Evolutionary conservation across 2,888 invertebrate genomes (phyloP).

Genomic region (Lasius platythorax): DNA sequence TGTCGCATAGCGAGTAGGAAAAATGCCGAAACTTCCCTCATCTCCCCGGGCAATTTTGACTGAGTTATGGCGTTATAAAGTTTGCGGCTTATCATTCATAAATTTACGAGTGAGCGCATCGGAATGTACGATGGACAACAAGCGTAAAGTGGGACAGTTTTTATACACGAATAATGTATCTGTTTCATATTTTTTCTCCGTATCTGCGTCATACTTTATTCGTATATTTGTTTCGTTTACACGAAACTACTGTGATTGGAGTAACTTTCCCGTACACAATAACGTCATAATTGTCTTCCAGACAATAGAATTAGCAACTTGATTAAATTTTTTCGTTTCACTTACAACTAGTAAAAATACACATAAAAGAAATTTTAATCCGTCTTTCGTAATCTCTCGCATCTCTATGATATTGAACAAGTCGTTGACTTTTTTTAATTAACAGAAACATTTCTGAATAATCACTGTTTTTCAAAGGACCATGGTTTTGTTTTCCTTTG

Average conservation of each 20-base stretch:
- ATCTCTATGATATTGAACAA: not conserved
- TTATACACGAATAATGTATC: slow-evolving; percentile 29
- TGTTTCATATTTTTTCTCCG: slow-evolving; percentile 29
- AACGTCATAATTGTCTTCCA: not conserved
- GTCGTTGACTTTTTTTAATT: not conserved
- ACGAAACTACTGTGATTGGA: slow-evolving; percentile 7
- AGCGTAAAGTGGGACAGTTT: slow-evolving; percentile 43
- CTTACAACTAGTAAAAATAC: slow-evolving; percentile 16
- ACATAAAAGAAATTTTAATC: not conserved
- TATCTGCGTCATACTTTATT: slow-evolving; percentile 17
- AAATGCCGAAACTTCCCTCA: slow-evolving; percentile 50
- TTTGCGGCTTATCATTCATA: slow-evolving; percentile 56
- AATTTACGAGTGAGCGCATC: slow-evolving; percentile 44
- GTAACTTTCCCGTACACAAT: slow-evolving; percentile 30
- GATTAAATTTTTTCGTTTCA: slow-evolving; percentile 31
- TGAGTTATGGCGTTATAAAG: slow-evolving; percentile 46
- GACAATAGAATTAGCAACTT: slow-evolving; percentile 25
- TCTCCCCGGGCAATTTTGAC: slow-evolving; percentile 47
- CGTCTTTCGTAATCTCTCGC: not conserved
- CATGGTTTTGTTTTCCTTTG: not conserved
- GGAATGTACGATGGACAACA: slow-evolving; percentile 34
- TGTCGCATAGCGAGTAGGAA: slow-evolving; percentile 38
- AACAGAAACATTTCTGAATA: not conserved
- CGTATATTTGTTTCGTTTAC: slow-evolving; percentile 27
- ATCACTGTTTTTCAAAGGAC: not conserved